Conservation (phyloP, 2,113 vertebrate genomes). For the Electrona antarctica region DNA sequence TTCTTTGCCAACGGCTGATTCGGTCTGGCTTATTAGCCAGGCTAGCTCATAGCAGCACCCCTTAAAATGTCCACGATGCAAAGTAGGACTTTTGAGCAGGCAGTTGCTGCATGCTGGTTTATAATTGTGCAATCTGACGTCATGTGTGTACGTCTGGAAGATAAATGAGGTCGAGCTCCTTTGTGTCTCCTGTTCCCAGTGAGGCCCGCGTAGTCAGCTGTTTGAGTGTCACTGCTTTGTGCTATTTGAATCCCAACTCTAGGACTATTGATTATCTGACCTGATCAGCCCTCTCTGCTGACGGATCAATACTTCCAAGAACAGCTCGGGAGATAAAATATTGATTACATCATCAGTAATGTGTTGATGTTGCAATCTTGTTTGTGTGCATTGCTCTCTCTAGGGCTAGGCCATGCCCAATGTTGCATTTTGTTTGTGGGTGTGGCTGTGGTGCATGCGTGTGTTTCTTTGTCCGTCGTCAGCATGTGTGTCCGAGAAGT, state of each 20-base stretch:
- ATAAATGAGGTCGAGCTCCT: neutral
- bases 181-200: neutral
- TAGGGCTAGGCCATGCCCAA: neutral
- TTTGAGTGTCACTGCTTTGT: constrained; percentile 40
- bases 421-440: neutral
- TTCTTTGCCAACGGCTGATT: no score
- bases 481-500: constrained; percentile 31
- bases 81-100: no score
- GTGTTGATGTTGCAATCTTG: constrained; percentile 71
- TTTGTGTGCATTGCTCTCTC: constrained; percentile 10
- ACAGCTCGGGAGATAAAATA: constrained; percentile 39
- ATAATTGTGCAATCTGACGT: neutral
- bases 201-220: constrained; percentile 38
- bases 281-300: constrained; percentile 56
- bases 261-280: constrained; percentile 56
- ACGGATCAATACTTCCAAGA: constrained; percentile 40
- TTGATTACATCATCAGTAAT: constrained; percentile 46
- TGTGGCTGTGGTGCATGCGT: neutral
- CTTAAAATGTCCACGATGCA: no score
- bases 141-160: neutral
- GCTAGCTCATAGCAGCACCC: no score
- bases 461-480: constrained; percentile 16
- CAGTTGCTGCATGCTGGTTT: neutral
- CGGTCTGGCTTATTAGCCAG: no score
- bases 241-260: constrained; percentile 34